phyloP scores from a whole-genome alignment of 2,797 vertebrate genomes.

The Lophius americanus region DNA sequence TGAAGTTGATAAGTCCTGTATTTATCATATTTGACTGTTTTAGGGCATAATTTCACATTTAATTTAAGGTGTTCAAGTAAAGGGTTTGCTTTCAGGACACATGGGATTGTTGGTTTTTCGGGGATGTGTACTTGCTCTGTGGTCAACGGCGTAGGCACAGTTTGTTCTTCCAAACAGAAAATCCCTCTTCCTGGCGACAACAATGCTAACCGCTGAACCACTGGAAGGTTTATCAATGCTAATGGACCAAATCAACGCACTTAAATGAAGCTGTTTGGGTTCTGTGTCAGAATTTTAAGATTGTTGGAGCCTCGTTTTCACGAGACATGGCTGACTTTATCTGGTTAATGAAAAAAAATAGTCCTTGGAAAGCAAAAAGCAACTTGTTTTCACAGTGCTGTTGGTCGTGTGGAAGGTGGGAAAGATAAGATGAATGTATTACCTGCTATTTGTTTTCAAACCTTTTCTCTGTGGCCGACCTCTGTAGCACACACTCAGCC shows the following conservation, averaged over 20 bases:
- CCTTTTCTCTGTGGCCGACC: constrained; percentile 24
- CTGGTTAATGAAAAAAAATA: neutral
- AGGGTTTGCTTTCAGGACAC: no score
- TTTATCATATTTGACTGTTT: no score
- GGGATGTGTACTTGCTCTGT: no score
- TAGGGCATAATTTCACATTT: no score
- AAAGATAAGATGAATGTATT: neutral
- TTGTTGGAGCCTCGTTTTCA: neutral
- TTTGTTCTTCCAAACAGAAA: neutral
- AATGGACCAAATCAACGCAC: no score
- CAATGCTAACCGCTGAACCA: no score
- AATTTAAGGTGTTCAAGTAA: no score
- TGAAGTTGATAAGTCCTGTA: no score
- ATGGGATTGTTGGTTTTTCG: no score
- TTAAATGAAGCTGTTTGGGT: neutral
- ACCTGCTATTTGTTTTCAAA: constrained; percentile 29
- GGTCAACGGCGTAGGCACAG: no score
- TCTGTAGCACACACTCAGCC: constrained; percentile 3
- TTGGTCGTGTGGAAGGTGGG: neutral
- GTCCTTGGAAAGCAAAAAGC: no score
- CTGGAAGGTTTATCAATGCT: neutral
- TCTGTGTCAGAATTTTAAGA: neutral
- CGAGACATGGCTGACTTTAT: neutral
- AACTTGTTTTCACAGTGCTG: constrained; percentile 5
- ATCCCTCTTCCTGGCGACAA: no score